These are phyloP conservation scores for Anarrhichthys ocellatus DNA, from an alignment of 2,113 vertebrate species.

Conservation along the genomic window DNA sequence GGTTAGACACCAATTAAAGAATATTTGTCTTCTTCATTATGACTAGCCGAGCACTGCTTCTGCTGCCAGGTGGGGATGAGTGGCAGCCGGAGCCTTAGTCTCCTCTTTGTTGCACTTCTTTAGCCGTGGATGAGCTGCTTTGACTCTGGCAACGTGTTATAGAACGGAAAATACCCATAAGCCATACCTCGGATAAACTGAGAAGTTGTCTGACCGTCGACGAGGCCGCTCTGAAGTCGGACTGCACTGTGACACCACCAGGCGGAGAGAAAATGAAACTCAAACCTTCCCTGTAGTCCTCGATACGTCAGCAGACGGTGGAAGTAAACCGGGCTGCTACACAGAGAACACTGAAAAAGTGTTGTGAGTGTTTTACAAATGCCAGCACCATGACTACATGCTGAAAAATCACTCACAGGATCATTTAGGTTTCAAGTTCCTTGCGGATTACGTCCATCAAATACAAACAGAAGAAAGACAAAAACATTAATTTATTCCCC, in stretches of 20 bases:
- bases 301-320: slow-evolving; percentile 42
- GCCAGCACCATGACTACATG: slow-evolving; percentile 52
- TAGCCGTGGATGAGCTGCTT: slow-evolving; percentile 19
- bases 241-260: slow-evolving; percentile 44
- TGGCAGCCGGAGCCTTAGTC: slow-evolving; percentile 6
- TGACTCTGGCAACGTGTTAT: slow-evolving; percentile 10
- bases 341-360: slow-evolving; percentile 39
- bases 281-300: slow-evolving; percentile 48
- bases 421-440: slow-evolving; percentile 24
- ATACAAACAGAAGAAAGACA: slow-evolving; percentile 17
- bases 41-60: background rate
- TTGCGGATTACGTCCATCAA: slow-evolving; percentile 9
- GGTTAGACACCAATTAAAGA: slow-evolving; percentile 7
- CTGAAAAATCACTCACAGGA: slow-evolving; percentile 31
- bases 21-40: background rate
- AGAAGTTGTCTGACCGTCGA: slow-evolving; percentile 26
- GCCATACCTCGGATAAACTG: slow-evolving; percentile 7
- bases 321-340: slow-evolving; percentile 54
- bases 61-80: slow-evolving; percentile 13
- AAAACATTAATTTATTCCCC: slow-evolving; percentile 24
- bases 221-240: background rate
- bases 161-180: slow-evolving; percentile 17
- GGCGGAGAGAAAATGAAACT: slow-evolving; percentile 49
- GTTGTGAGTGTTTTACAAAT: slow-evolving; percentile 56
- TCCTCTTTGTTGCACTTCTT: slow-evolving; percentile 28